A percentile compares a stretch with the other conserved stretches of the same genome.
phyloP scores from a whole-genome alignment of 2,888 invertebrate species.

The Lymantria monacha region DNA sequence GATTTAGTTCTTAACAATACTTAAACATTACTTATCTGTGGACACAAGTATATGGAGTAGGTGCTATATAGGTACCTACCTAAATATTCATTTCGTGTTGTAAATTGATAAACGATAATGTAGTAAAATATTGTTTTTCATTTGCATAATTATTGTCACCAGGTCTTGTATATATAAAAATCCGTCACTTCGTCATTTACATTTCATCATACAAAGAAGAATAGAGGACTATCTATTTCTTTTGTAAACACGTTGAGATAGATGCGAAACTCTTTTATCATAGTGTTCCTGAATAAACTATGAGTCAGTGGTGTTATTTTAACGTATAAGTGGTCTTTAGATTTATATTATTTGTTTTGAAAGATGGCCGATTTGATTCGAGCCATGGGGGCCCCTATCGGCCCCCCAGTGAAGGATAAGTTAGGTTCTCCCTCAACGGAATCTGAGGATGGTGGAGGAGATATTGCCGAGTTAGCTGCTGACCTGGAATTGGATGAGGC shows the following conservation, averaged over 20 bases:
- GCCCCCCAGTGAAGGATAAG: slow-evolving; percentile 87
- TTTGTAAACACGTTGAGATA: slow-evolving; percentile 54
- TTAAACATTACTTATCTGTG: too few relatives aligned
- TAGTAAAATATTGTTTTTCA: too few relatives aligned
- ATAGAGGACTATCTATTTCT: too few relatives aligned
- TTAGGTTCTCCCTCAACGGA: slow-evolving; percentile 92
- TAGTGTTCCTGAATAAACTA: slow-evolving; percentile 46
- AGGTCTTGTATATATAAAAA: too few relatives aligned
- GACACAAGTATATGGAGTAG: too few relatives aligned
- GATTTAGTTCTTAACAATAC: too few relatives aligned
- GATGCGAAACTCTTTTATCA: slow-evolving; percentile 20
- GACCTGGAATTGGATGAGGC: slow-evolving; percentile 87
- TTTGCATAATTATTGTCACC: too few relatives aligned
- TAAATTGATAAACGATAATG: too few relatives aligned
- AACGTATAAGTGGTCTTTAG: slow-evolving; percentile 27
- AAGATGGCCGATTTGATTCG: slow-evolving; percentile 88
- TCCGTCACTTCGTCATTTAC: too few relatives aligned
- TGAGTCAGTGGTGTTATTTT: slow-evolving; percentile 51
- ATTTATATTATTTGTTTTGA: slow-evolving; percentile 25
- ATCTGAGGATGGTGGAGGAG: slow-evolving; percentile 90
- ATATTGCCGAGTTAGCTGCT: slow-evolving; percentile 83
- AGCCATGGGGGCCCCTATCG: slow-evolving; percentile 84
- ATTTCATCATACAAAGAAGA: too few relatives aligned
- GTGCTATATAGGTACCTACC: too few relatives aligned
- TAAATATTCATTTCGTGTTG: too few relatives aligned